A percentile compares a stretch with the other conserved stretches of the same genome.
Evolutionary conservation across 1,140 invertebrate genomes (phyloP).

Genomic region (Drosophila orosa): DNA sequence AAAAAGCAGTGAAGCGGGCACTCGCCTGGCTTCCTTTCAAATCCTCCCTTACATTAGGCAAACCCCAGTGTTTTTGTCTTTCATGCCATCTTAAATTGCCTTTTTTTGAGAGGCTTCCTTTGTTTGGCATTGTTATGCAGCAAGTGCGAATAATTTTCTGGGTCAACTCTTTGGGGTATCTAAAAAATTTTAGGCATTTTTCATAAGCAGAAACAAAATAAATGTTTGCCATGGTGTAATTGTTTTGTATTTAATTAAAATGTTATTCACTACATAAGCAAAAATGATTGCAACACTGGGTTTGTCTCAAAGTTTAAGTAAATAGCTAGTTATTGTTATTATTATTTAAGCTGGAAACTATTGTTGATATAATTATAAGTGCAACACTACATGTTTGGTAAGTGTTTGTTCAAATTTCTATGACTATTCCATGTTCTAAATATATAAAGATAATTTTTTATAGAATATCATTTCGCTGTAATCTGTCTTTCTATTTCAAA

Average conservation of each 20-base stretch:
- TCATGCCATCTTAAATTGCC: constrained; percentile 44
- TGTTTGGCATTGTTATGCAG: constrained; percentile 23
- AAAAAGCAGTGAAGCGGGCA: constrained; percentile 30
- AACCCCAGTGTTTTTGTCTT: constrained; percentile 29
- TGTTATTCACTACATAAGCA: neutral
- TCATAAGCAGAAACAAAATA: constrained; percentile 12
- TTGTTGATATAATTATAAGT: neutral
- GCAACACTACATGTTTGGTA: neutral
- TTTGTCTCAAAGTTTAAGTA: neutral
- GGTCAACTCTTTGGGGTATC: constrained; percentile 22
- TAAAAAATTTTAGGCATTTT: neutral
- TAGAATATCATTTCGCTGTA: neutral
- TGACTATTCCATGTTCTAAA: neutral
- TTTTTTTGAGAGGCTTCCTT: constrained; percentile 30
- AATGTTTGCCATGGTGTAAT: constrained; percentile 1
- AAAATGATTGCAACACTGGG: neutral
- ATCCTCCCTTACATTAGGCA: constrained; percentile 17
- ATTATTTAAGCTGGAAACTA: neutral
- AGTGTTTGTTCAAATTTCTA: neutral
- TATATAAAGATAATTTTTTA: neutral
- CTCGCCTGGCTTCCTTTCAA: constrained; percentile 42
- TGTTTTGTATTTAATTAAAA: constrained; percentile 15
- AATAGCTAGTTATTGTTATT: neutral
- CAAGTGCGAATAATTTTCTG: constrained; percentile 17
- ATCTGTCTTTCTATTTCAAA: constrained; percentile 21